phyloP scores from a whole-genome alignment of 1,140 invertebrate genomes.

The Eulimnadia texana region DNA sequence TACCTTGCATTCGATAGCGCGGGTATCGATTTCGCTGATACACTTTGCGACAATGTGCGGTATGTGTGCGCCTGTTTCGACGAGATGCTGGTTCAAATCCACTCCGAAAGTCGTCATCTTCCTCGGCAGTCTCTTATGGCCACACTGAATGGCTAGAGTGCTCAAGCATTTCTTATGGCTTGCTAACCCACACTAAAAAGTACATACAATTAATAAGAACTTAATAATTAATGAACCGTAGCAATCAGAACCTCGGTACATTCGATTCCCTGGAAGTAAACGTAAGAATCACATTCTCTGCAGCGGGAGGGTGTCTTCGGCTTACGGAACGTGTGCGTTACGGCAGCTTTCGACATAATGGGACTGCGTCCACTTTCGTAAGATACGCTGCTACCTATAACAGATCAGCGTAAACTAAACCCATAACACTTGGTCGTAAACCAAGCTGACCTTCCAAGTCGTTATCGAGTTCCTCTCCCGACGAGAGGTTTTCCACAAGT shows the following conservation, averaged over 20 bases:
- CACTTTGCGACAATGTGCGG: slow-evolving; percentile 39
- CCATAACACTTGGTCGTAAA: neutral
- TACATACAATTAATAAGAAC: neutral
- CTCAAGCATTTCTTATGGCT: slow-evolving; percentile 37
- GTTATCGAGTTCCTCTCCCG: slow-evolving; percentile 26
- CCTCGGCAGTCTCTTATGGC: slow-evolving; percentile 28
- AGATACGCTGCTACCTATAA: neutral
- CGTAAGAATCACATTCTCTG: slow-evolving; percentile 35
- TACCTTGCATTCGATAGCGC: slow-evolving; percentile 38
- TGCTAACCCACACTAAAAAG: slow-evolving; percentile 31
- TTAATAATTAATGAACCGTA: neutral
- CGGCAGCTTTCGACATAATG: slow-evolving; percentile 31
- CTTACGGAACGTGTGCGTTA: slow-evolving; percentile 32
- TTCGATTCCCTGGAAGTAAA: slow-evolving; percentile 37
- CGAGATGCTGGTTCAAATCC: slow-evolving; percentile 35
- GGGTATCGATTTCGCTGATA: slow-evolving; percentile 37
- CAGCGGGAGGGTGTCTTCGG: slow-evolving; percentile 35
- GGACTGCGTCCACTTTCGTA: slow-evolving; percentile 17
- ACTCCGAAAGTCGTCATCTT: slow-evolving; percentile 41
- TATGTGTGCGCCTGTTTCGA: slow-evolving; percentile 31
- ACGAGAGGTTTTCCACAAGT: slow-evolving; percentile 21
- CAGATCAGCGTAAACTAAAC: neutral
- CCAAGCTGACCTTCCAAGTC: slow-evolving; percentile 27
- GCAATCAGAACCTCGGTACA: slow-evolving; percentile 30
- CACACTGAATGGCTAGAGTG: slow-evolving; percentile 32